Base-by-base conservation (phyloP, 35 echinoderm and acorn worm species). In the Anneissia japonica region DNA sequence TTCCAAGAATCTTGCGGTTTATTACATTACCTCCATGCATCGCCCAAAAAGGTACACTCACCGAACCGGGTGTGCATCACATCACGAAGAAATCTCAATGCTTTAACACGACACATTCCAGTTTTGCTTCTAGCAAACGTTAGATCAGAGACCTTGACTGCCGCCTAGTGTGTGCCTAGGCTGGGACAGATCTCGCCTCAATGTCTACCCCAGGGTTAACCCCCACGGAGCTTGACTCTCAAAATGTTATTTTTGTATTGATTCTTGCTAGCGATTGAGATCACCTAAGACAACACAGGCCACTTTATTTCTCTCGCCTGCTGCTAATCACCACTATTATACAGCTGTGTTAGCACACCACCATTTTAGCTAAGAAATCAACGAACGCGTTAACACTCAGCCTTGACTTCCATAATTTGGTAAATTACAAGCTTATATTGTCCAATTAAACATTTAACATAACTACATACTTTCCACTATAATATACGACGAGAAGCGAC, bases 181-280 rank as follows among this genome's bases (percentile, higher is more conserved):
- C 51, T 64, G 26, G 51, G 51, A 3, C 51, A 19, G n/a, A 64
- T 64, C 51, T 2, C 7, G 51, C 21, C 51, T 64, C 9, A 64
- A 64, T 64, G 51, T 64, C 51, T 64, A 64, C 51, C 51, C 51
- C 51, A 64, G 51, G 51, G 51, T 64, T 26, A 64, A 64, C 51
- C 51, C 51, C 51, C 51, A 64, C 51, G 51, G 51, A 64, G 51
- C 10, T 1, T 64, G 26, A 64, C 51, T 64, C 51, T 16, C 21
- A 64, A 64, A 64, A 64, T 64, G 51, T 64, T 64, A 64, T 64
- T 64, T 64, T 64, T 64, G 51, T 64, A 64, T 64, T 64, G 51
- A 23, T 64, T 64, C 51, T 64, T 9, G 9, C 6, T 64, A 23
- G 51, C 51, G 51, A 64, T 64, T 64, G 51, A 64, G 51, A 64